Conservation (phyloP, 2,797 vertebrate genomes). For the Pyrocephalus nanus region DNA sequence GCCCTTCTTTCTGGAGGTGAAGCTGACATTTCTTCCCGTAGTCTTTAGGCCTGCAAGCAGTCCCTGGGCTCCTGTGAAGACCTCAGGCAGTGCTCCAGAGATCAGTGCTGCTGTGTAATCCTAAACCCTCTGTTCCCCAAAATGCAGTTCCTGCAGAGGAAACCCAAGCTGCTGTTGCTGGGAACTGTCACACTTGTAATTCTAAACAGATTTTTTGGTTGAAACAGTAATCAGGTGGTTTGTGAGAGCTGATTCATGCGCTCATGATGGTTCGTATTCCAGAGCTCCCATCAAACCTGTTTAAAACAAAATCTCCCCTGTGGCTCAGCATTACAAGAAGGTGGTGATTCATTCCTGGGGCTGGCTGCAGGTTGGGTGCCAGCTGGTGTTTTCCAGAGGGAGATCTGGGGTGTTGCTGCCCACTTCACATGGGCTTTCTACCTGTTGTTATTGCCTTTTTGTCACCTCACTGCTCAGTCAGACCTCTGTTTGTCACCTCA, state of each 20-base stretch:
- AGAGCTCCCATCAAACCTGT: background rate
- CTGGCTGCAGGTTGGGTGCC: background rate
- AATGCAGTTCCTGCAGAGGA: background rate
- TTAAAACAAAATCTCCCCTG: background rate
- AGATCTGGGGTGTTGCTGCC: background rate
- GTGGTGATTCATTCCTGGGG: background rate
- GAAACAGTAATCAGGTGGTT: background rate
- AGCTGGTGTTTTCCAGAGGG: background rate
- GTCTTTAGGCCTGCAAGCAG: background rate
- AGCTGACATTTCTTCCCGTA: fast-evolving
- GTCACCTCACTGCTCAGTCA: background rate
- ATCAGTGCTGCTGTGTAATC: background rate
- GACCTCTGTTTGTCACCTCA: background rate
- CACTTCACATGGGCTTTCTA: background rate
- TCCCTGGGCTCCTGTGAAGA: background rate
- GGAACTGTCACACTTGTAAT: background rate
- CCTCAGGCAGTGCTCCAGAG: background rate
- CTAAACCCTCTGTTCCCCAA: background rate
- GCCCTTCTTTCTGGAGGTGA: background rate
- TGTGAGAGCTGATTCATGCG: background rate
- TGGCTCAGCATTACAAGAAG: fast-evolving
- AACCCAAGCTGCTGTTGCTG: background rate
- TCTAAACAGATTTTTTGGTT: background rate
- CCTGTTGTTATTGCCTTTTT: background rate
- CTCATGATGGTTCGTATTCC: background rate